These are phyloP conservation scores for Saccostrea glomerata DNA, from an alignment of 1,140 invertebrate genomes.

Conservation along the genomic window DNA sequence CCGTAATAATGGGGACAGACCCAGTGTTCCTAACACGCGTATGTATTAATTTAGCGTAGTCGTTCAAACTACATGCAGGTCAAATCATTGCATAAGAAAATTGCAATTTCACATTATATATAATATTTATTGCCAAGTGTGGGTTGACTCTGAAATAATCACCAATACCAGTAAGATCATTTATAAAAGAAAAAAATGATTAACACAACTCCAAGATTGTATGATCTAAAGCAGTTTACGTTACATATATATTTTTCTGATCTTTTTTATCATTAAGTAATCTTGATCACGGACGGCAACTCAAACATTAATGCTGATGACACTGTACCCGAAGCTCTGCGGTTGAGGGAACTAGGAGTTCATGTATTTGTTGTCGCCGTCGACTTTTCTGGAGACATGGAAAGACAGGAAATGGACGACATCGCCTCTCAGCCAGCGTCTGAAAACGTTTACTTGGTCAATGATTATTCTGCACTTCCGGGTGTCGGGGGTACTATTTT, in stretches of 20 bases:
- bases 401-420: constrained; percentile 64
- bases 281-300: constrained; percentile 74
- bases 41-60: constrained; percentile 47
- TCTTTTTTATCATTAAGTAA: constrained; percentile 60
- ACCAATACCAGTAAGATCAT: too few species aligned
- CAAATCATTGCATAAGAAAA: background rate
- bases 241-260: background rate
- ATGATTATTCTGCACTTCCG: constrained; percentile 58
- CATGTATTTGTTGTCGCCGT: constrained; percentile 72
- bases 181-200: too few species aligned
- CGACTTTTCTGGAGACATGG: constrained; percentile 57
- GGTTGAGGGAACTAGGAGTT: constrained; percentile 60
- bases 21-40: constrained; percentile 69
- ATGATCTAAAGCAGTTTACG: background rate
- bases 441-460: constrained; percentile 64
- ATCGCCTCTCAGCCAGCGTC: constrained; percentile 67
- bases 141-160: too few species aligned
- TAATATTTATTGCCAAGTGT: too few species aligned
- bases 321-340: constrained; percentile 68
- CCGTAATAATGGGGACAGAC: constrained; percentile 63
- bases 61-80: background rate
- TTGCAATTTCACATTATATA: too few species aligned
- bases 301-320: constrained; percentile 70
- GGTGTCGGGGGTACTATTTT: constrained; percentile 51
- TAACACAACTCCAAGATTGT: background rate